Base-by-base conservation (phyloP, 2,113 vertebrate genomes). In the Mesoclemmys tuberculata region DNA sequence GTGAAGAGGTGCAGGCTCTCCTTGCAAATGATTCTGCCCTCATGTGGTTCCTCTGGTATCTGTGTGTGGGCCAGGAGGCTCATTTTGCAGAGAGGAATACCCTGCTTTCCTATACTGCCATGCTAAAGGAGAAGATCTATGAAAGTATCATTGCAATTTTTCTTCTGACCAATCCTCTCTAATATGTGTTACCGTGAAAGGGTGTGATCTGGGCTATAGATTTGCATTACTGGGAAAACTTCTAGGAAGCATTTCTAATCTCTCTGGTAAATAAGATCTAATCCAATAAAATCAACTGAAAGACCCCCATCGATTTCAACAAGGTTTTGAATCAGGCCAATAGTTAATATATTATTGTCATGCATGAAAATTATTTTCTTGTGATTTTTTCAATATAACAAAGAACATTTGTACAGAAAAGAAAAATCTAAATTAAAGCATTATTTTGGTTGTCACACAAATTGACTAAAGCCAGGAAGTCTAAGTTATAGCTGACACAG, bases 1-100 rank as follows among this genome's bases (percentile, higher is more conserved):
- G 8, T 71, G 35, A 71, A 71, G 64, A 71, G 19, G 8, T 38
- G n/a, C 35, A 0, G 0, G 26, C 75, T 68, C 3, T 84, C n/a
- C 46, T 85, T 38, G 82, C 54, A 78, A 90, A 56, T 44, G 0
- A 4, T 52, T 22, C 77, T 74, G 21, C 6, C 54, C 8, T 3
- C 4, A 6, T 77, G 13, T 77, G 10, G 2, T 86, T 92, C 29
- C n/a, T n/a, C 19, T 10, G 4, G 3, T 27, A 74, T 1, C 74
- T 31, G 2, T 71, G 46, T 58, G 52, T 0, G 0, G 6, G 22
- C 41, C 26, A 46, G 13, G 2, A 0, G 1, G 46, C 81, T 54
- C 6, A 9, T 91, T 95, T 90, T 87, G 2, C 8, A 52, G 46
- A 10, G n/a, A 38, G 46, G 61, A 38, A 8, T 44, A 9, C 10